Conservation (phyloP, 1,140 invertebrate species). For the Anastatus disparis region DNA sequence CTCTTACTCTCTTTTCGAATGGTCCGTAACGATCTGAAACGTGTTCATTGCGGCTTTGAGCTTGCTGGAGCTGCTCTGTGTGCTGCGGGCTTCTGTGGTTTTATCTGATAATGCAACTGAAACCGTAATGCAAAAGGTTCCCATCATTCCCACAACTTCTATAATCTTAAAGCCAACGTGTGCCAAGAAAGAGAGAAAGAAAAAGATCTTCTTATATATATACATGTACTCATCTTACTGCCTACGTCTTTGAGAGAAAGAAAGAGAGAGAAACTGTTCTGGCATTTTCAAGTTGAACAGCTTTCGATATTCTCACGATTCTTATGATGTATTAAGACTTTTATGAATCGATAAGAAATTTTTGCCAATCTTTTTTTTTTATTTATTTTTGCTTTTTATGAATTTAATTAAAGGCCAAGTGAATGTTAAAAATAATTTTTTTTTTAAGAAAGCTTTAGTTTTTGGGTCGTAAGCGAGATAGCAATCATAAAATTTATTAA, state of each 20-base stretch:
- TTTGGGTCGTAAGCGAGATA: too few species aligned
- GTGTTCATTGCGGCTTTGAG: constrained; percentile 29
- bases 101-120: constrained; percentile 42
- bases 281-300: background rate
- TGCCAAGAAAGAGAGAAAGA: too few species aligned
- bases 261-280: background rate
- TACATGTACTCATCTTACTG: constrained; percentile 21
- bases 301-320: constrained; percentile 37
- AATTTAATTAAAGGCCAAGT: too few species aligned
- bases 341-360: background rate
- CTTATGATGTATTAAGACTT: constrained; percentile 1
- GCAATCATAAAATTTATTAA: too few species aligned
- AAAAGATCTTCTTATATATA: background rate
- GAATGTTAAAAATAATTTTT: too few species aligned
- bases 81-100: constrained; percentile 30
- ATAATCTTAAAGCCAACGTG: constrained; percentile 11
- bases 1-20: background rate
- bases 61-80: too few species aligned
- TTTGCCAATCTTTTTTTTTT: too few species aligned
- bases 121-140: constrained; percentile 38
- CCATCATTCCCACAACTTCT: constrained; percentile 29
- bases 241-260: too few species aligned
- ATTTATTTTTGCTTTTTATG: too few species aligned
- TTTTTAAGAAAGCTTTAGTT: too few species aligned
- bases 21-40: constrained; percentile 28